Conservation (phyloP, 2,797 vertebrate species). For the Mormyrops boulengeri region DNA sequence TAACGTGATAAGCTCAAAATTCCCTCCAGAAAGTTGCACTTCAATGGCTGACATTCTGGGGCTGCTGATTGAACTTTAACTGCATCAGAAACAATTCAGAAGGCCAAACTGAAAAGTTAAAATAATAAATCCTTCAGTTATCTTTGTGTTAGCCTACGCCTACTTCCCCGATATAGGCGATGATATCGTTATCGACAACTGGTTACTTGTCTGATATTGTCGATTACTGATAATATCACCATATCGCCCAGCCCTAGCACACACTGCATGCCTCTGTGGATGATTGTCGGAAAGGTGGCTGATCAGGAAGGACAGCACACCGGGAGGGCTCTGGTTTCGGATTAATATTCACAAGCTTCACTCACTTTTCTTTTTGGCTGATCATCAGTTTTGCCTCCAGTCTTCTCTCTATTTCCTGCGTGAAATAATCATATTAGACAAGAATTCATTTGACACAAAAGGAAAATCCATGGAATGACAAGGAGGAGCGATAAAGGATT, state of each 20-base stretch:
- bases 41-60: no score
- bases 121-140: no score
- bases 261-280: not conserved
- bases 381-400: constrained; percentile 93
- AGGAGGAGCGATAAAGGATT: not conserved
- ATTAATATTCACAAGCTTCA: not conserved
- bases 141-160: no score
- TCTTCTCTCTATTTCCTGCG: constrained; percentile 89
- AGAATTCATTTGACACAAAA: not conserved
- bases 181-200: not conserved
- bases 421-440: constrained; percentile 3
- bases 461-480: not conserved
- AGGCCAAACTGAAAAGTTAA: no score
- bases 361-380: constrained; percentile 85
- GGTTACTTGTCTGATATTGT: not conserved
- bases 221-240: not conserved
- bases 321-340: not conserved
- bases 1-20: no score
- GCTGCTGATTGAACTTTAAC: no score
- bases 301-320: not conserved
- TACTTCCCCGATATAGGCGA: no score
- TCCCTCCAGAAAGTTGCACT: no score
- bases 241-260: not conserved
- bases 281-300: not conserved
- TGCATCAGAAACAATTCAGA: no score